A percentile compares a stretch with the other conserved stretches of the same genome.
Conservation (phyloP, 2,113 vertebrate species). For the Vimba vimba region DNA sequence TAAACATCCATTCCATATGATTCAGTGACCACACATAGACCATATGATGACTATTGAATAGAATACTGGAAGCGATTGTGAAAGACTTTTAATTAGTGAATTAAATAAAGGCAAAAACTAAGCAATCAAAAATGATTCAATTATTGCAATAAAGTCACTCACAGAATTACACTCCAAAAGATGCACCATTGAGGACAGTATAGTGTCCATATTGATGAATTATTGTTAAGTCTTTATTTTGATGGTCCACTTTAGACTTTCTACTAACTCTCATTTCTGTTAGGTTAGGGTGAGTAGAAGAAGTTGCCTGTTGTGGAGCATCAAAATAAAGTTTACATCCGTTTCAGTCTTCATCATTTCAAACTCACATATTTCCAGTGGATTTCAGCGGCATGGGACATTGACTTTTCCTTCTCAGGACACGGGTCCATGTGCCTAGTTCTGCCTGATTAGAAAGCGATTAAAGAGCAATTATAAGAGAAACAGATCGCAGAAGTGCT, state of each 20-base stretch:
- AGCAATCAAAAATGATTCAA: not conserved
- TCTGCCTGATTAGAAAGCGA: slow-evolving; percentile 3
- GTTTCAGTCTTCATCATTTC: not conserved
- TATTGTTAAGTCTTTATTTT: not conserved
- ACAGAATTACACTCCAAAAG: not conserved
- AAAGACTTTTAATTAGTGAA: not conserved
- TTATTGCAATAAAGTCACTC: not conserved
- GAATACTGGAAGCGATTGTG: slow-evolving; percentile 44
- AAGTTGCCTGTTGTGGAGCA: no score
- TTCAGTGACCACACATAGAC: slow-evolving; percentile 73
- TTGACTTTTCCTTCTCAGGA: not conserved
- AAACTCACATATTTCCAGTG: slow-evolving; percentile 3
- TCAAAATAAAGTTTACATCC: no score
- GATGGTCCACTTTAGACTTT: no score
- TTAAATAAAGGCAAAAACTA: not conserved
- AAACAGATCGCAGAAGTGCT: not conserved
- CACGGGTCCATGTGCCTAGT: not conserved
- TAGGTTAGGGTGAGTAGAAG: no score
- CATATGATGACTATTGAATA: slow-evolving; percentile 74
- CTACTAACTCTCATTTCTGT: no score
- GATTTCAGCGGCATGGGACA: not conserved
- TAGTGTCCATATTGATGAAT: no score
- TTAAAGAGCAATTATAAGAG: slow-evolving; percentile 20
- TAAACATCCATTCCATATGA: slow-evolving; percentile 84
- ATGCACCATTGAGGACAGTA: not conserved